These are phyloP conservation scores for Atlantisia rogersi DNA, from an alignment of 2,113 vertebrate species.

Conservation along the genomic window DNA sequence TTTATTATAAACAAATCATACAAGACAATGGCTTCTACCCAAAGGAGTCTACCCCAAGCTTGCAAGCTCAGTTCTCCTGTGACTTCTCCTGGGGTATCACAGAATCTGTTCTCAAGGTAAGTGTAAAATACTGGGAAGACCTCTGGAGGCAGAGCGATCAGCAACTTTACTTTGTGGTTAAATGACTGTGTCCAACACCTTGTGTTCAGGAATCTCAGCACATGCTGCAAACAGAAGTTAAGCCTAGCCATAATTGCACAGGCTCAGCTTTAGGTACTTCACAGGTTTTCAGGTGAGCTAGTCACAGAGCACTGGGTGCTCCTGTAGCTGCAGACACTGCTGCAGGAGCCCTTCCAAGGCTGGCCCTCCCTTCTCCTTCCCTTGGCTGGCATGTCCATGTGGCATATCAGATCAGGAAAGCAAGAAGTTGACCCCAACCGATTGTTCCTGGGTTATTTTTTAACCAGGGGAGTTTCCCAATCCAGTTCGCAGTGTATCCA, in stretches of 20 bases:
- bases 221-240: not conserved
- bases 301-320: not conserved
- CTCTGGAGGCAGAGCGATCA: accelerated
- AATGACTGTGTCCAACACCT: accelerated
- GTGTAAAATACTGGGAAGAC: not conserved
- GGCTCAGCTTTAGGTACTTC: not conserved
- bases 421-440: not conserved
- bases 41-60: conserved; percentile 58
- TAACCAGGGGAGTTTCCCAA: conserved; percentile 7
- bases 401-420: not conserved
- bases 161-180: not conserved
- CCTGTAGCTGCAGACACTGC: not conserved
- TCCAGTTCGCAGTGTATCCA: not conserved
- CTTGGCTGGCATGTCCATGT: accelerated
- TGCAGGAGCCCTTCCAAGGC: not conserved
- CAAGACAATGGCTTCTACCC: conserved; percentile 84
- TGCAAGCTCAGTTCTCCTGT: conserved; percentile 86
- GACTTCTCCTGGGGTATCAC: conserved; percentile 93
- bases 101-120: conserved; percentile 90
- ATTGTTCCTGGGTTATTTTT: conserved; percentile 30
- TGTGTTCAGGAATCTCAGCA: not conserved
- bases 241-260: not conserved
- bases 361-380: not conserved
- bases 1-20: conserved; percentile 87
- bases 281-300: not conserved